These are phyloP conservation scores for Mandrillus leucophaeus DNA, from an alignment of 2,113 vertebrate genomes.

Conservation along the genomic window DNA sequence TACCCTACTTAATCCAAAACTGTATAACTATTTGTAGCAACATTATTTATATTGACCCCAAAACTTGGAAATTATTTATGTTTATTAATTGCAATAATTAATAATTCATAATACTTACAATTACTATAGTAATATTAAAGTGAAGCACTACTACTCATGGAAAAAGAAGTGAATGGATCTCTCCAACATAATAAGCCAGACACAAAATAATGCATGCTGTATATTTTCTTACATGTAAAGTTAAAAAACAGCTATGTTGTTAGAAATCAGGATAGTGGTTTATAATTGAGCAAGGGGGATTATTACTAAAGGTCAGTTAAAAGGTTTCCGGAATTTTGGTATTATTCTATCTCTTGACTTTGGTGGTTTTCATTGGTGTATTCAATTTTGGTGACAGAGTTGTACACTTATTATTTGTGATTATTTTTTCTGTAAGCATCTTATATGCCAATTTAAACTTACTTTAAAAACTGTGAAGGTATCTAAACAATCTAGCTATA, in stretches of 20 bases:
- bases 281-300: not conserved
- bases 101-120: too few relatives aligned
- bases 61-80: not conserved
- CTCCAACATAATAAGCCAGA: not conserved
- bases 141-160: not conserved
- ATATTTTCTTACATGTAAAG: not conserved
- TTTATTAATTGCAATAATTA: not conserved
- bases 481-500: not conserved
- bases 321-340: not conserved
- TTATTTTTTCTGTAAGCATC: not conserved
- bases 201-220: not conserved
- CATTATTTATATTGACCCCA: not conserved
- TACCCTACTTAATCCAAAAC: not conserved
- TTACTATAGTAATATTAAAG: not conserved
- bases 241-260: not conserved
- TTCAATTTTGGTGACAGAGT: not conserved
- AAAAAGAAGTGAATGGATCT: not conserved
- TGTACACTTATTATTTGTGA: not conserved
- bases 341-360: not conserved
- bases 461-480: not conserved
- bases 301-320: not conserved
- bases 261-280: not conserved
- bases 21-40: not conserved
- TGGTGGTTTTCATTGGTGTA: not conserved
- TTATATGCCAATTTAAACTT: not conserved